phyloP scores from a whole-genome alignment of 2,113 vertebrate genomes.

The Otolemur garnettii region DNA sequence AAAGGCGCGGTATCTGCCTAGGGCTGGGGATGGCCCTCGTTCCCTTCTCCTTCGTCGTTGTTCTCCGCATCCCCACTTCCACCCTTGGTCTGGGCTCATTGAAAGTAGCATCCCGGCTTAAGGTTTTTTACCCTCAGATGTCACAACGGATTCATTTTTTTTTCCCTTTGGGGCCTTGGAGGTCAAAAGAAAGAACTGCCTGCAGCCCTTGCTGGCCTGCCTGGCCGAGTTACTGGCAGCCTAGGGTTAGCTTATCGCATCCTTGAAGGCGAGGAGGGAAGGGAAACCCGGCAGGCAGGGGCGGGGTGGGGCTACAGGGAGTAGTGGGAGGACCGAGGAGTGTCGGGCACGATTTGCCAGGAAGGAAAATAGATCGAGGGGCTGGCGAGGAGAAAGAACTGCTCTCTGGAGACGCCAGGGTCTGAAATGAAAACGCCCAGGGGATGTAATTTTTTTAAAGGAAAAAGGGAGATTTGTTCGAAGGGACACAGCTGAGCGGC shows the following conservation, averaged over 20 bases:
- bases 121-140: background rate
- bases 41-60: no score
- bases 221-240: background rate
- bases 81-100: accelerated
- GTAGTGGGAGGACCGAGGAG: no score
- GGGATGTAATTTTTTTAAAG: constrained; percentile 17
- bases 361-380: background rate
- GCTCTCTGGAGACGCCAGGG: background rate
- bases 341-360: background rate
- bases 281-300: accelerated
- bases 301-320: accelerated
- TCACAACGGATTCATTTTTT: background rate
- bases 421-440: constrained; percentile 61
- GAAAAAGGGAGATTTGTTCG: constrained; percentile 55
- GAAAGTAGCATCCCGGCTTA: background rate
- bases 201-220: background rate
- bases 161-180: background rate
- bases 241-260: accelerated
- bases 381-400: constrained; percentile 23
- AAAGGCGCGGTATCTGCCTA: background rate
- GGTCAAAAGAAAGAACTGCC: background rate
- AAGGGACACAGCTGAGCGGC: constrained; percentile 66
- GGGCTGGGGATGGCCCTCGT: background rate
- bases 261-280: background rate
- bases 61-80: accelerated